Evolutionary conservation across 2,888 invertebrate genomes (phyloP).

Genomic region (Rotaria macrura): DNA sequence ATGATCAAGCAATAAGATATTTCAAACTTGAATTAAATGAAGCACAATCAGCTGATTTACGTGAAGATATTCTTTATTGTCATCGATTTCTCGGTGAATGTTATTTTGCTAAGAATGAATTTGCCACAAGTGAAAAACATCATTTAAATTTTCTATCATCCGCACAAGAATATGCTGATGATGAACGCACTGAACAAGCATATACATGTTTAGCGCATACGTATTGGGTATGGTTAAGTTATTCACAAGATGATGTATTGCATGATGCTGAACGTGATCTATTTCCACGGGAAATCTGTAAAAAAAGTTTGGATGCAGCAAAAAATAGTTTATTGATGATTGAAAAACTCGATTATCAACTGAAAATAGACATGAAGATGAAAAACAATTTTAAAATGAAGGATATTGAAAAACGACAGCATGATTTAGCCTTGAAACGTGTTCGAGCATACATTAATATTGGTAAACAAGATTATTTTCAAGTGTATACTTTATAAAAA

Average conservation of each 20-base stretch:
- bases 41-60: neutral
- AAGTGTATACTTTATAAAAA: neutral
- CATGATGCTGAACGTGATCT: neutral
- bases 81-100: neutral
- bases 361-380: neutral
- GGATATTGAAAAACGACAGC: conserved; percentile 2
- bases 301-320: neutral
- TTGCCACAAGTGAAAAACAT: neutral
- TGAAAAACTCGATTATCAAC: conserved; percentile 17
- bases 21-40: neutral
- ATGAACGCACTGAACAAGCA: neutral
- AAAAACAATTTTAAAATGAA: neutral
- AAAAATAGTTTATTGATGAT: conserved; percentile 12
- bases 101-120: conserved; percentile 14
- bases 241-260: neutral
- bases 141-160: neutral
- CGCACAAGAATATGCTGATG: neutral
- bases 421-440: conserved; percentile 7
- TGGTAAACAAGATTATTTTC: neutral
- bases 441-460: conserved; percentile 16
- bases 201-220: neutral
- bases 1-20: neutral
- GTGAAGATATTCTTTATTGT: neutral
- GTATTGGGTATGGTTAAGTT: neutral
- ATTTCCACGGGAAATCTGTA: neutral